These are phyloP conservation scores for Leucopternis melanops DNA, from an alignment of 2,113 vertebrate genomes.

Conservation along the genomic window DNA sequence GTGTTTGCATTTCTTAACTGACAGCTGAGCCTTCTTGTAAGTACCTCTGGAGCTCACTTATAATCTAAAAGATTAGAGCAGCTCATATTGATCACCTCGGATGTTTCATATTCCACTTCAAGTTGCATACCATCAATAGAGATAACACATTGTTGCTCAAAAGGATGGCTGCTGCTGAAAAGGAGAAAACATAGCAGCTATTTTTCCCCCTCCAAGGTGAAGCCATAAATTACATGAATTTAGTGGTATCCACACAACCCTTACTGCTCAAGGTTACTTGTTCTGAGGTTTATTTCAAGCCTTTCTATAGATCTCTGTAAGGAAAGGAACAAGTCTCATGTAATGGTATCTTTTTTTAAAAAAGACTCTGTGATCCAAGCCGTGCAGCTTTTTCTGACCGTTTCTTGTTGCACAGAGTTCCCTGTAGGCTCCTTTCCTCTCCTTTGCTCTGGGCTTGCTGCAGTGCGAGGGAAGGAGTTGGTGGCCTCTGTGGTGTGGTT, in stretches of 20 bases:
- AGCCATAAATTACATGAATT: neutral
- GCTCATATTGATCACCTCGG: neutral
- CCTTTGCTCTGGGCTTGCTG: neutral
- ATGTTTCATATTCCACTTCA: constrained; percentile 14
- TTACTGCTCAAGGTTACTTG: neutral
- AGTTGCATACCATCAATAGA: neutral
- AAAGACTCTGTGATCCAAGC: accelerated
- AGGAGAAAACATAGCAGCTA: neutral
- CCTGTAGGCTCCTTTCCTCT: neutral
- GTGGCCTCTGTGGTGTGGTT: neutral
- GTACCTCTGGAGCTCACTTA: neutral
- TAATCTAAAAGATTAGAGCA: constrained; percentile 16
- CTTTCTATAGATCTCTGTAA: neutral
- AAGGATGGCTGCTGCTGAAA: neutral
- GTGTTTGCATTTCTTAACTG: too few relatives aligned
- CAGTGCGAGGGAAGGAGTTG: neutral
- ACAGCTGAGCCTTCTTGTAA: neutral
- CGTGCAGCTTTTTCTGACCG: too few relatives aligned
- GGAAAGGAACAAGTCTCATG: too few relatives aligned
- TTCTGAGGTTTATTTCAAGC: neutral
- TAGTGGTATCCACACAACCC: neutral
- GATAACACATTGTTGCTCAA: neutral
- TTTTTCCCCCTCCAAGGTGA: neutral
- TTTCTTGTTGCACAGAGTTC: too few relatives aligned
- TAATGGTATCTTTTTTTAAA: neutral